A percentile compares a stretch with the other conserved stretches of the same genome.
Evolutionary conservation across 1,140 invertebrate genomes (phyloP).

Genomic region (Patella vulgata): DNA sequence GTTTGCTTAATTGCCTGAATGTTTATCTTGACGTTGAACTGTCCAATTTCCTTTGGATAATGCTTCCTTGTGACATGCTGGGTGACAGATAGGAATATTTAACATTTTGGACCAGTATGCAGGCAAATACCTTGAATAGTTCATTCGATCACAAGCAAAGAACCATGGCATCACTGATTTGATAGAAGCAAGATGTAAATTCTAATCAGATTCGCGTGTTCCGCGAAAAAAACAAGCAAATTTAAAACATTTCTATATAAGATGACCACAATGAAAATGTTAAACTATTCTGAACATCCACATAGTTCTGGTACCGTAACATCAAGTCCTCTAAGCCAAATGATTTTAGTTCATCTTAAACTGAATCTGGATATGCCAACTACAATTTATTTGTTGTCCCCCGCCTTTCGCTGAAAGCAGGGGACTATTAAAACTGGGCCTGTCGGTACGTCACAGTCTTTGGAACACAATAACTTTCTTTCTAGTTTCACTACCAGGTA

Average conservation of each 20-base stretch:
- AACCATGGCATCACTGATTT: constrained; percentile 17
- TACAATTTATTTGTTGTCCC: no score
- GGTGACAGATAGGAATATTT: neutral
- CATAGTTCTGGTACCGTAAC: neutral
- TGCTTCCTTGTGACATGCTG: neutral
- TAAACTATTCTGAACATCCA: neutral
- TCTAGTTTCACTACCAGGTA: no score
- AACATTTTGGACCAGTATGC: constrained; percentile 16
- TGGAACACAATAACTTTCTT: no score
- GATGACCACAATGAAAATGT: constrained; percentile 4
- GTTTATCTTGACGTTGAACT: constrained; percentile 1
- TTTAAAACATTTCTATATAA: constrained; percentile 16
- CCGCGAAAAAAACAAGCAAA: constrained; percentile 11
- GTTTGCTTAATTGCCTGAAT: constrained; percentile 18
- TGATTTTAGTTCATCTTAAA: neutral
- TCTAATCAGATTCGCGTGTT: constrained; percentile 19
- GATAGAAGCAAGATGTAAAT: constrained; percentile 11
- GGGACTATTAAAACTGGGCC: no score
- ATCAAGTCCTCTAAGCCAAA: neutral
- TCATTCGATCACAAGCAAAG: constrained; percentile 18
- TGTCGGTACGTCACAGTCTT: no score
- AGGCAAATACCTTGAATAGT: constrained; percentile 20
- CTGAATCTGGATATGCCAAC: no score
- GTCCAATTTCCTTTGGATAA: constrained; percentile 1
- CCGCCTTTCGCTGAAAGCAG: no score